These are phyloP conservation scores for Lota lota DNA, from an alignment of 2,113 vertebrate species.

Conservation along the genomic window DNA sequence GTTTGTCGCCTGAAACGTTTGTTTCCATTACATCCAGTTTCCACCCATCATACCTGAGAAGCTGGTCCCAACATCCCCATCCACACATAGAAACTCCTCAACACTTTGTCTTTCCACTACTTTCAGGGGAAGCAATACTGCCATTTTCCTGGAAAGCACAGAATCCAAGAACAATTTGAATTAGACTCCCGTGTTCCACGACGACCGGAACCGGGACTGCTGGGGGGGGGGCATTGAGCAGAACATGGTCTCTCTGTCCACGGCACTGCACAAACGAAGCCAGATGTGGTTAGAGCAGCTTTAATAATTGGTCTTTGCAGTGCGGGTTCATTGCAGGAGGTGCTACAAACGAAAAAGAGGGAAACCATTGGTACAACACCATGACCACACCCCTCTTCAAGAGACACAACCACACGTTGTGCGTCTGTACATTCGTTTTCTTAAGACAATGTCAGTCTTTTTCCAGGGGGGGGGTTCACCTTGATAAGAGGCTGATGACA, in stretches of 20 bases:
- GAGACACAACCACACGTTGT: not conserved
- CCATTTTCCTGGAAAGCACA: too few relatives aligned
- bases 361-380: conserved; percentile 13
- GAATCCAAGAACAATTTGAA: too few relatives aligned
- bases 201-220: too few relatives aligned
- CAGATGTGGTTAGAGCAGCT: conserved; percentile 31
- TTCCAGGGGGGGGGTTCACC: not conserved
- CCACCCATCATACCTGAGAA: too few relatives aligned
- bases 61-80: too few relatives aligned
- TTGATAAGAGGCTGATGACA: not conserved
- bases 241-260: not conserved
- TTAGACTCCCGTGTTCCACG: too few relatives aligned
- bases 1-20: too few relatives aligned
- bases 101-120: too few relatives aligned
- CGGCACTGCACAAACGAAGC: conserved; percentile 23
- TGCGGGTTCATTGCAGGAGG: conserved; percentile 40
- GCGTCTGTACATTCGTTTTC: not conserved
- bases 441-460: not conserved
- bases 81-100: too few relatives aligned
- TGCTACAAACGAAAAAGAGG: conserved; percentile 18
- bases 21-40: too few relatives aligned
- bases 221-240: not conserved
- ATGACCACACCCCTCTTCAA: not conserved
- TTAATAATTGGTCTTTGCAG: conserved; percentile 42
- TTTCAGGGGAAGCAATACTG: too few relatives aligned